Base-by-base conservation (phyloP, 2,888 invertebrate genomes). In the Muscina levida region DNA sequence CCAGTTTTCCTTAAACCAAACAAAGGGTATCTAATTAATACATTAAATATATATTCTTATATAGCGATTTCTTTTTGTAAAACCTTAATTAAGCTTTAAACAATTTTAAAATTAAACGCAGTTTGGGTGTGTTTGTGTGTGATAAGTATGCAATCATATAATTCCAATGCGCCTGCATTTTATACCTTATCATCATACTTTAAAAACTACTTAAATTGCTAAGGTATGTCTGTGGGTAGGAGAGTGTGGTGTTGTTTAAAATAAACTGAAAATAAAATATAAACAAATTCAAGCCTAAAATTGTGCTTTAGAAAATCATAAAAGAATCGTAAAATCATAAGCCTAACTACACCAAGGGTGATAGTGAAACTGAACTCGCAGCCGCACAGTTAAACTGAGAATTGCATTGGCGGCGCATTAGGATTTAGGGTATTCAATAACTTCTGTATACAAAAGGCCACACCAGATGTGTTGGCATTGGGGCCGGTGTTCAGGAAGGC, bases 401-500 rank as follows among this genome's bases (percentile, higher is more conserved):
- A 68, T 37, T 81, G 72, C 57, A 77, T 71, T 46, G 72, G 37
- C 46, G 71, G 62, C 26, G 67, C 71, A 68, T 68, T 22, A 19
- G 8, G 19, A n/a, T 67, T 56, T 51, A 83, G 48, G n/a, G 82
- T 81, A 24, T 83, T 76, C 46, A 86, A 77, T 11, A 86, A 68
- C 24, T 83, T 84, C 75, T 85, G 85, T 70, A 85, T 59, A 56
- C 81, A 82, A 51, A 59, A 79, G 11, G 82, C 82, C 6, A 84
- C 82, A 13, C 82, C 82, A 1, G 81, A 79, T 24, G 84, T 80
- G 13, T 82, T 75, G 4, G 81, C 72, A 46, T 84, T 80, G 51
- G 84, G 83, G 1, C 86, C 86, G 31, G 77, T 73, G 48, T 82
- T 83, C 46, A 87, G 74, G 72, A 87, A 87, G 13, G 83, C 74